phyloP scores from a whole-genome alignment of 2,113 vertebrate species.

The Elaphurus davidianus region DNA sequence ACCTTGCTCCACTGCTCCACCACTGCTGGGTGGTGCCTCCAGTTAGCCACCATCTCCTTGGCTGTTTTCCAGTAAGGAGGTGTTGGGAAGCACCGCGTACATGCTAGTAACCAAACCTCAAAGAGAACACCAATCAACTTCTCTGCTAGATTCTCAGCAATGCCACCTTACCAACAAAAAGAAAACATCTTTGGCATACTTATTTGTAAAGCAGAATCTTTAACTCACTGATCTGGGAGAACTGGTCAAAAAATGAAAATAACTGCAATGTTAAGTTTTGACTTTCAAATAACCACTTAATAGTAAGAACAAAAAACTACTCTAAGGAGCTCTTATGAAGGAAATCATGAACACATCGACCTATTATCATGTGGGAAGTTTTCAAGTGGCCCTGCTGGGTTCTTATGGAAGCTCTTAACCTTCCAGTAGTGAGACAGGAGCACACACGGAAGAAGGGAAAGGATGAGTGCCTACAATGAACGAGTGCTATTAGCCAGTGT shows the following conservation, averaged over 20 bases:
- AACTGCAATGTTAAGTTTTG: conserved; percentile 20
- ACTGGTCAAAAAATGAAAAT: conserved; percentile 30
- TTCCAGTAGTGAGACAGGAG: neutral
- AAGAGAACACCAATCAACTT: conserved; percentile 95
- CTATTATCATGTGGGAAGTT: conserved; percentile 17
- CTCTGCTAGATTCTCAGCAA: conserved; percentile 95
- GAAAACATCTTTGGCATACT: conserved; percentile 55
- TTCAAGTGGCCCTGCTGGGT: neutral
- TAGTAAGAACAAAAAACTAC: neutral
- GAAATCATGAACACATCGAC: conserved; percentile 1
- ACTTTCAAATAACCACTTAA: conserved; percentile 45
- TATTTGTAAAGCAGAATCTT: conserved; percentile 39
- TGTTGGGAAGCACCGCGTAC: conserved; percentile 94
- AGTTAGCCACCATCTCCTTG: conserved; percentile 97
- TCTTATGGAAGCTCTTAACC: neutral
- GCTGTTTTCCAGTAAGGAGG: conserved; percentile 98
- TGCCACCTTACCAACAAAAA: conserved; percentile 86
- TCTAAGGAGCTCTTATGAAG: neutral
- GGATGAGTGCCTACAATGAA: neutral
- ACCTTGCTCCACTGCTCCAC: conserved; percentile 98
- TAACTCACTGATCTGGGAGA: neutral
- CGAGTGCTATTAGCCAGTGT: neutral
- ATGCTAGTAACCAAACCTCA: conserved; percentile 96
- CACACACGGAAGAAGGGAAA: neutral
- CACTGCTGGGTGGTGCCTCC: conserved; percentile 97